A percentile compares a stretch with the other conserved stretches of the same genome.
Conservation (phyloP, 2,113 vertebrate species). For the Laticauda laticaudata region DNA sequence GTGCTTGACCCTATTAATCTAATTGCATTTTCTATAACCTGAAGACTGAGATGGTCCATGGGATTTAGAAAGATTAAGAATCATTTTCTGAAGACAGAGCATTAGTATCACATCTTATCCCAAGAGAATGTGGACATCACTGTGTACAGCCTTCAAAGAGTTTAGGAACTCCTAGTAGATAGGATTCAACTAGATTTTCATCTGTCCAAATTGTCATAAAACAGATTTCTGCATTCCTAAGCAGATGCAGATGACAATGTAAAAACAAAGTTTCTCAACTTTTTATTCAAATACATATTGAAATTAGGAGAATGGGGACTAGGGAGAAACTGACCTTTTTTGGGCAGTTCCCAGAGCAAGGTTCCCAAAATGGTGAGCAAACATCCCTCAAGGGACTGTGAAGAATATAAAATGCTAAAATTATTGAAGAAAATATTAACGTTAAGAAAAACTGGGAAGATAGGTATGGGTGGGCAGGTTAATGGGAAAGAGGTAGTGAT, state of each 20-base stretch:
- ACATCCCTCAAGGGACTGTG: neutral
- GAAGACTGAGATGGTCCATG: constrained; percentile 21
- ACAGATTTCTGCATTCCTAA: neutral
- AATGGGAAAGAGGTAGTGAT: neutral
- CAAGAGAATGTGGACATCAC: neutral
- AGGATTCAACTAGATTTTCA: no score
- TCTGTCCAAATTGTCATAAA: neutral
- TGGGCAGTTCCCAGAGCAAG: neutral
- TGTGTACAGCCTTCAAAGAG: neutral
- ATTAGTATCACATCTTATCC: neutral
- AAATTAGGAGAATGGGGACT: neutral
- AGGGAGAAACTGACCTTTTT: neutral
- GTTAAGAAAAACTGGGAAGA: neutral
- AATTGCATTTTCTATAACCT: constrained; percentile 20
- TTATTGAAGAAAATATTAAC: neutral
- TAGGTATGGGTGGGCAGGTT: neutral
- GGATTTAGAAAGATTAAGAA: constrained; percentile 31
- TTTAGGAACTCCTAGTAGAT: no score
- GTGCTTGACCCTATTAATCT: constrained; percentile 41
- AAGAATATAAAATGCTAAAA: neutral
- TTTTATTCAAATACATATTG: neutral
- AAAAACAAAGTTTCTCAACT: neutral
- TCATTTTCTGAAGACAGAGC: no score
- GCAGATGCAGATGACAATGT: neutral
- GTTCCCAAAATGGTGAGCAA: neutral